Conservation (phyloP, 2,888 invertebrate genomes). For the Pherbina coryleti region DNA sequence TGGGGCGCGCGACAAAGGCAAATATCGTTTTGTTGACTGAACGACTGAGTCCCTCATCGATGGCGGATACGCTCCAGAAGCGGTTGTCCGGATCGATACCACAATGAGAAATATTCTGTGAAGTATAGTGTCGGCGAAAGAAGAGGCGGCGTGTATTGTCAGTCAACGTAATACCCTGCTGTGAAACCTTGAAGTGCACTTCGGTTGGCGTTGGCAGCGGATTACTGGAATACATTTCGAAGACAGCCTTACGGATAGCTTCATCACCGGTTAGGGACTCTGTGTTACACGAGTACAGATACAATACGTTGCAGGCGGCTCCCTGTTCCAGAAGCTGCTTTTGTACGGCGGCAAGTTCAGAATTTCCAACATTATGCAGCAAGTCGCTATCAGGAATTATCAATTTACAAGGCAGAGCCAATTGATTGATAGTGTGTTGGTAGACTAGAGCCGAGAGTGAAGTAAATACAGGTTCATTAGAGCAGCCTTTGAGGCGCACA, state of each 20-base stretch:
- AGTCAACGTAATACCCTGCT: constrained; percentile 95
- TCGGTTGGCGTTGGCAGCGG: constrained; percentile 77
- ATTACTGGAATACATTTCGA: constrained; percentile 74
- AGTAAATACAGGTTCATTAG: constrained; percentile 96
- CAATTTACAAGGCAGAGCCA: constrained; percentile 93
- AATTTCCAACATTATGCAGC: constrained; percentile 46
- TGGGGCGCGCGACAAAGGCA: constrained; percentile 93
- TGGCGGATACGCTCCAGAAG: constrained; percentile 73
- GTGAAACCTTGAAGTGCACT: constrained; percentile 96
- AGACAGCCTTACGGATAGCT: constrained; percentile 86
- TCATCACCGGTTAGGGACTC: constrained; percentile 90
- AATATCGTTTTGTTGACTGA: constrained; percentile 77
- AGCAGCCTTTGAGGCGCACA: constrained; percentile 93
- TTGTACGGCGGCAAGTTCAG: constrained; percentile 54
- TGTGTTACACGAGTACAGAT: constrained; percentile 88
- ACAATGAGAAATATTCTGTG: constrained; percentile 89
- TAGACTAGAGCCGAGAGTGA: constrained; percentile 97
- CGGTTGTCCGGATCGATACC: constrained; percentile 93
- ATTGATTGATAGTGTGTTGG: constrained; percentile 96
- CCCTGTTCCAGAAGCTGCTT: constrained; percentile 74
- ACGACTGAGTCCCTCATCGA: constrained; percentile 51
- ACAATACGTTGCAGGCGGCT: constrained; percentile 93
- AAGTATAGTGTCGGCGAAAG: constrained; percentile 93
- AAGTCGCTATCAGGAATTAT: constrained; percentile 76
- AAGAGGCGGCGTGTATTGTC: constrained; percentile 89